Evolutionary conservation across 2,797 vertebrate genomes (phyloP).

Genomic region (Synanceia verrucosa): DNA sequence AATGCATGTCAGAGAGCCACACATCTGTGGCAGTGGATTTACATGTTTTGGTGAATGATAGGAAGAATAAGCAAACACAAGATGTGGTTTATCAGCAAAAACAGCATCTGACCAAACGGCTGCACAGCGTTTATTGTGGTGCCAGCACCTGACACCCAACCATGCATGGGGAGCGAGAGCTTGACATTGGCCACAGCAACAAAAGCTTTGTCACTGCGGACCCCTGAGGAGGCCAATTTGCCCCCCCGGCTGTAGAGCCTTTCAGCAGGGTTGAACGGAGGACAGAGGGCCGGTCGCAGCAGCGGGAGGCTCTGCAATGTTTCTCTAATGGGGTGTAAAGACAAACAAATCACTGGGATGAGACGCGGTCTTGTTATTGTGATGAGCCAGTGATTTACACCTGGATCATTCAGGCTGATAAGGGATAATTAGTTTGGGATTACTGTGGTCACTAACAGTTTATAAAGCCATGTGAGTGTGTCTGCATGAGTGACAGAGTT

Average conservation of each 20-base stretch:
- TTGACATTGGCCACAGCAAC: constrained; percentile 71
- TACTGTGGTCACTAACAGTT: constrained; percentile 31
- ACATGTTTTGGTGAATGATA: constrained; percentile 4
- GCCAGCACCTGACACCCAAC: constrained; percentile 69
- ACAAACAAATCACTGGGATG: constrained; percentile 78
- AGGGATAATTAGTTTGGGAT: constrained; percentile 57
- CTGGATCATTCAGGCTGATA: constrained; percentile 66
- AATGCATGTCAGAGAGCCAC: not conserved
- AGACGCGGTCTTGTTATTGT: constrained; percentile 58
- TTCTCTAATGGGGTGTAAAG: constrained; percentile 78
- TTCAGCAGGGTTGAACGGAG: constrained; percentile 78
- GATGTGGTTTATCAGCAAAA: constrained; percentile 49
- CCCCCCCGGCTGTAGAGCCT: constrained; percentile 68
- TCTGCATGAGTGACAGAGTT: not conserved
- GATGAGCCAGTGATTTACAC: constrained; percentile 73
- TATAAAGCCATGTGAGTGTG: constrained; percentile 21
- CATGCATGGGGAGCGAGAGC: constrained; percentile 52
- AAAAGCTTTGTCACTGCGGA: constrained; percentile 66
- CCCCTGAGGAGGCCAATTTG: constrained; percentile 76
- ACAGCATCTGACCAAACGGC: constrained; percentile 58
- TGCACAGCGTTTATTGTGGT: constrained; percentile 51
- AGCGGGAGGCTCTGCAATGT: constrained; percentile 72
- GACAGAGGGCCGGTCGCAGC: constrained; percentile 68
- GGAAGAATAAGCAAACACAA: constrained; percentile 24
- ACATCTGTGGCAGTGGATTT: constrained; percentile 14